Evolutionary conservation across 2,797 vertebrate species (phyloP).

Genomic region (Cossypha heuglini): DNA sequence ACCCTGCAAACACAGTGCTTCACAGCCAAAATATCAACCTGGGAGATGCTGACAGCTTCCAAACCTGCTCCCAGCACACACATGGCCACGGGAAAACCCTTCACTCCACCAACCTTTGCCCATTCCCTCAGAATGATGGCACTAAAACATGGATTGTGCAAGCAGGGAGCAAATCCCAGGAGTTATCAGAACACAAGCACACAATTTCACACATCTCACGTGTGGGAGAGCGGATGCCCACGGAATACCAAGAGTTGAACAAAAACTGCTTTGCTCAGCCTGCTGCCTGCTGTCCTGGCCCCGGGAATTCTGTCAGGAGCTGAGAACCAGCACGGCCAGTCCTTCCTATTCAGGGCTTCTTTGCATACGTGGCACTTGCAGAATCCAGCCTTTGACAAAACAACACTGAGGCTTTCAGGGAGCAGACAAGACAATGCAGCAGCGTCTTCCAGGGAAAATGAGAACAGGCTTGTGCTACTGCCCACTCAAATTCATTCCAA

Average conservation of each 20-base stretch:
- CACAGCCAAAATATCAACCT: rapidly evolving
- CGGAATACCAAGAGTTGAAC: not conserved
- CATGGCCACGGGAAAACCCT: rapidly evolving
- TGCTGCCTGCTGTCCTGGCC: not conserved
- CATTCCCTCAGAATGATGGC: not conserved
- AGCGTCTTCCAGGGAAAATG: slow-evolving; percentile 56
- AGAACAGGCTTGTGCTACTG: slow-evolving; percentile 24
- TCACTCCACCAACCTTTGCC: not conserved
- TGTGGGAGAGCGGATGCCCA: not conserved
- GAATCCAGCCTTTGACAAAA: slow-evolving; percentile 40
- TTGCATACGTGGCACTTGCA: slow-evolving; percentile 23
- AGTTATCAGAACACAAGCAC: not conserved
- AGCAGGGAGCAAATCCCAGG: not conserved
- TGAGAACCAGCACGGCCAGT: not conserved
- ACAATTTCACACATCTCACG: not conserved
- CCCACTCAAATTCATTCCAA: slow-evolving; percentile 37
- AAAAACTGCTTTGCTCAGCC: not conserved
- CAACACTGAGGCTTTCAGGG: slow-evolving; percentile 60
- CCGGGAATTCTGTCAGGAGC: not conserved
- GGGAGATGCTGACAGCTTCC: not conserved
- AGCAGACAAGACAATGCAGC: slow-evolving; percentile 46
- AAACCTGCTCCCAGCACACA: not conserved
- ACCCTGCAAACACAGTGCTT: not conserved
- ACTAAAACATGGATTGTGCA: rapidly evolving
- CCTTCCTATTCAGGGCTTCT: slow-evolving; percentile 23